These are phyloP conservation scores for Parotocinclus haroldoi DNA, from an alignment of 2,797 vertebrate species.

Conservation along the genomic window DNA sequence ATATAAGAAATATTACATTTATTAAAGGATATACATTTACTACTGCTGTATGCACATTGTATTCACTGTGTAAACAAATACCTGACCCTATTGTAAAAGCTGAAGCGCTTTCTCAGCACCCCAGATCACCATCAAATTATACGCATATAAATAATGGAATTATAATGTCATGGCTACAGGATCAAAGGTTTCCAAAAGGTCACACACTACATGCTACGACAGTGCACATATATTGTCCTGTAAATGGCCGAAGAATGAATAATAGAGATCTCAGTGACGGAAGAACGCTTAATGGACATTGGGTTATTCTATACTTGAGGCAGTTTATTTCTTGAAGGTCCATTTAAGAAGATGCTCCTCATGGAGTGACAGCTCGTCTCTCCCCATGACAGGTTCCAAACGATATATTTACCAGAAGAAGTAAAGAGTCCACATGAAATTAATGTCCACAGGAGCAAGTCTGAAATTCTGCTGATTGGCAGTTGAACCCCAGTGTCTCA, in stretches of 20 bases:
- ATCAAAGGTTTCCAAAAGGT: no score
- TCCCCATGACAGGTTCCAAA: slow-evolving; percentile 41
- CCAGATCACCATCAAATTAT: no score
- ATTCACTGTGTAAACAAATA: no score
- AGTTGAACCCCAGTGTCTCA: slow-evolving; percentile 48
- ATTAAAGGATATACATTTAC: no score
- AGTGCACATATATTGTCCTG: no score
- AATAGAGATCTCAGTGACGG: slow-evolving; percentile 50
- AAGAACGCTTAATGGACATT: slow-evolving; percentile 43
- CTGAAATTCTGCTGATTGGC: slow-evolving; percentile 53
- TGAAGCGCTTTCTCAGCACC: no score
- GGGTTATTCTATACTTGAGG: slow-evolving; percentile 55
- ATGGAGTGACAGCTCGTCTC: slow-evolving; percentile 42
- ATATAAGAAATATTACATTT: no score
- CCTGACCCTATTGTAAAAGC: no score
- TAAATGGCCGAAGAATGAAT: not conserved
- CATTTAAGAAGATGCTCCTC: slow-evolving; percentile 37
- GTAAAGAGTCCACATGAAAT: slow-evolving; percentile 46
- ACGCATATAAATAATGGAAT: no score
- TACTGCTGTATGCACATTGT: no score
- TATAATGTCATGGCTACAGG: no score
- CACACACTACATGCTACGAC: no score
- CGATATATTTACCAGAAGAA: slow-evolving; percentile 41
- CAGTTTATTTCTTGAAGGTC: slow-evolving; percentile 58
- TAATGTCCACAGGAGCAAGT: slow-evolving; percentile 40